Conservation (phyloP, 2,113 vertebrate species). For the Holacanthus passer region DNA sequence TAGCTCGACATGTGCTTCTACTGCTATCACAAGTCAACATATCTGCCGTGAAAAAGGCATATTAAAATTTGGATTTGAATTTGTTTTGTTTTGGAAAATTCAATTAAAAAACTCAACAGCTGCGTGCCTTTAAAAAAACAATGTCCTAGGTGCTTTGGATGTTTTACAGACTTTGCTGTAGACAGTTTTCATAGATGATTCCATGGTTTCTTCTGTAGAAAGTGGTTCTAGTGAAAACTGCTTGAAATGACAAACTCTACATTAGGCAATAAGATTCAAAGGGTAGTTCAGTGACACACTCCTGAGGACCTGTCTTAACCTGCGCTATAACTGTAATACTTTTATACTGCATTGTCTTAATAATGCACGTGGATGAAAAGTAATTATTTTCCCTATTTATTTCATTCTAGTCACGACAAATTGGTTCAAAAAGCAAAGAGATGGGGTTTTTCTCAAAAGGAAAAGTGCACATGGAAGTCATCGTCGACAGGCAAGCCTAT, state of each 20-base stretch:
- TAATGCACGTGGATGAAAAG: background rate
- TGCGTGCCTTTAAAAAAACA: background rate
- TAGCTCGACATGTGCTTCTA: no score
- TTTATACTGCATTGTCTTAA: background rate
- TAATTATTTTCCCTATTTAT: constrained; percentile 22
- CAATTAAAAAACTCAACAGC: no score
- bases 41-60: background rate
- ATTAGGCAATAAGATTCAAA: background rate
- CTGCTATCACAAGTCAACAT: no score
- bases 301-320: no score
- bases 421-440: constrained; percentile 67
- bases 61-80: background rate
- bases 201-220: background rate
- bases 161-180: background rate
- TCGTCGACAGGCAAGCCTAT: constrained; percentile 66
- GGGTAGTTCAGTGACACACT: background rate
- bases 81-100: no score
- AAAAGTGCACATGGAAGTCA: constrained; percentile 67
- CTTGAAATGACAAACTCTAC: background rate
- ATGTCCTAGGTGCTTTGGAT: background rate
- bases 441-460: constrained; percentile 79
- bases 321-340: background rate
- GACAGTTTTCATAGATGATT: background rate
- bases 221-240: background rate
- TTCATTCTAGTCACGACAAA: constrained; percentile 69